phyloP scores from a whole-genome alignment of 1,140 invertebrate species.

The Neodiprion fabricii region DNA sequence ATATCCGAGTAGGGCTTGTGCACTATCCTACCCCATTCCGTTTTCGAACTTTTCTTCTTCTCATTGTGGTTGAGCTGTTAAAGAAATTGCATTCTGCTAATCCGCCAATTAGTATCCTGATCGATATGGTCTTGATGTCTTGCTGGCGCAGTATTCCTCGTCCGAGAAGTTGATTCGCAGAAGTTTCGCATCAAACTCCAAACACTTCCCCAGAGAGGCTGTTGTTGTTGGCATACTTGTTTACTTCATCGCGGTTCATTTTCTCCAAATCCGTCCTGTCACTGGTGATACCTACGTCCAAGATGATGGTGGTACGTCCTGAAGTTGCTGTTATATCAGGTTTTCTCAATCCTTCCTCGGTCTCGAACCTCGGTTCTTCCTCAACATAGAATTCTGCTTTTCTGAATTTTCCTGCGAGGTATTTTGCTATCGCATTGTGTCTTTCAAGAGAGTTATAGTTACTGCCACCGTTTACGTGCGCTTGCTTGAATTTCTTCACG shows the following conservation, averaged over 20 bases:
- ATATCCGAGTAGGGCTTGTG: too few species aligned
- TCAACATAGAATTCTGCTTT: background rate
- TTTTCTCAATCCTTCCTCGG: constrained; percentile 8
- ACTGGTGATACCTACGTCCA: constrained; percentile 9
- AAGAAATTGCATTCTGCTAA: background rate
- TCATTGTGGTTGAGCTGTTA: background rate
- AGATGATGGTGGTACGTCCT: background rate
- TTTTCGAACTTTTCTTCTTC: background rate
- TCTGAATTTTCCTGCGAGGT: constrained; percentile 11
- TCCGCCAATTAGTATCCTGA: background rate
- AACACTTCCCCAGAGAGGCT: background rate
- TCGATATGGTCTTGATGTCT: background rate
- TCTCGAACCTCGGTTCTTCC: constrained; percentile 21
- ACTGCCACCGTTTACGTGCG: too few species aligned
- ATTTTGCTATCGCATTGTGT: constrained; percentile 30
- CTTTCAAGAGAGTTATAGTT: background rate
- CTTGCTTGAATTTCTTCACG: too few species aligned
- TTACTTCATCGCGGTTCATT: background rate
- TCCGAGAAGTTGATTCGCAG: background rate
- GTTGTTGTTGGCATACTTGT: background rate
- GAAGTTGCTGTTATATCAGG: constrained; percentile 21
- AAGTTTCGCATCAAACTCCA: background rate
- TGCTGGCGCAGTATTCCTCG: background rate
- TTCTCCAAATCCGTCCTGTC: background rate
- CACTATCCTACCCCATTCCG: too few species aligned